These are phyloP conservation scores for Artibeus jamaicensis DNA, from an alignment of 2,797 vertebrate genomes.

Conservation along the genomic window DNA sequence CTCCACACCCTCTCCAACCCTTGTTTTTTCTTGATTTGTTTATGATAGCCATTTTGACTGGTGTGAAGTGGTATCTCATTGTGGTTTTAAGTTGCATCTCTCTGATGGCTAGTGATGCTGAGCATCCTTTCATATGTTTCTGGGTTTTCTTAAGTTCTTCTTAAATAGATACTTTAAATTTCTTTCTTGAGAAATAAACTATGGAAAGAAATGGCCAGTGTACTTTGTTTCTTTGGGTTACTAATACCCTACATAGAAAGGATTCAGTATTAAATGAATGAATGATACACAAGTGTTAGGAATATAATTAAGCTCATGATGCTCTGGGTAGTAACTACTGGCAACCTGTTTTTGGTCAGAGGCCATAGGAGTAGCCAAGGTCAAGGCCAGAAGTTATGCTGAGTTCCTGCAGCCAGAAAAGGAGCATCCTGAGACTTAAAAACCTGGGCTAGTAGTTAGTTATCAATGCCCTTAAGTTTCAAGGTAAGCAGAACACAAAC, in stretches of 20 bases:
- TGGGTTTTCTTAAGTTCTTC: not conserved
- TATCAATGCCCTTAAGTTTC: conserved; percentile 89
- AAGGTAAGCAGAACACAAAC: conserved; percentile 87
- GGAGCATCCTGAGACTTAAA: conserved; percentile 90
- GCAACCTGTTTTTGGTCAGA: conserved; percentile 90
- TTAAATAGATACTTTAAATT: not conserved
- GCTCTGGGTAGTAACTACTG: conserved; percentile 88
- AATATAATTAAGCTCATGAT: conserved; percentile 86
- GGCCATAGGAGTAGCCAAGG: conserved; percentile 85
- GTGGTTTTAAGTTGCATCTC: too few relatives aligned
- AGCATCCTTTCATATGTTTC: too few relatives aligned
- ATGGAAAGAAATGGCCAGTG: not conserved
- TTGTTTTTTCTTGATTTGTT: too few relatives aligned
- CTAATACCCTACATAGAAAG: conserved; percentile 78
- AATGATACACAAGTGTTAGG: conserved; percentile 87
- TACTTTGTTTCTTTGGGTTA: not conserved
- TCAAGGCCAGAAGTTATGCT: conserved; percentile 87
- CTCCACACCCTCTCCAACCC: too few relatives aligned
- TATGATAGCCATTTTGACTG: too few relatives aligned
- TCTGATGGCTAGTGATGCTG: too few relatives aligned
- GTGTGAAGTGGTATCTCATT: too few relatives aligned
- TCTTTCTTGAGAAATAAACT: not conserved
- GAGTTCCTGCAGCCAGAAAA: conserved; percentile 90
- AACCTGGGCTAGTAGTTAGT: conserved; percentile 88
- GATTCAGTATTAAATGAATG: conserved; percentile 92